Evolutionary conservation across 2,113 vertebrate genomes (phyloP).

Genomic region (Peromyscus polionotus): DNA sequence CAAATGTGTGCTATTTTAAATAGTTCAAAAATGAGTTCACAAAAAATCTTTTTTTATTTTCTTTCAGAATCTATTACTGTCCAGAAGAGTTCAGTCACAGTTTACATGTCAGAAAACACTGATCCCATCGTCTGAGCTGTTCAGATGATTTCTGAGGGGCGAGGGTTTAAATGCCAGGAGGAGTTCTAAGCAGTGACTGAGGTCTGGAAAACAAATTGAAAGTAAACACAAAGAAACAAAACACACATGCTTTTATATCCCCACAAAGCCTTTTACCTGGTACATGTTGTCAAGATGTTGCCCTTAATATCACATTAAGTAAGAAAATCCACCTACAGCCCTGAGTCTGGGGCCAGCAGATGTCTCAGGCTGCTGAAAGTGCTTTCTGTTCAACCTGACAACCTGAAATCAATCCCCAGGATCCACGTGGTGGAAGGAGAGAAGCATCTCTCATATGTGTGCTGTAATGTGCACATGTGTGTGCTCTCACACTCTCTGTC

Average conservation of each 20-base stretch:
- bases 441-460: background rate
- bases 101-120: background rate
- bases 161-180: background rate
- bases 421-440: background rate
- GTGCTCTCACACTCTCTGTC: background rate
- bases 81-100: background rate
- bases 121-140: background rate
- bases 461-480: background rate
- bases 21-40: background rate
- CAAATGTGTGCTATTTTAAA: background rate
- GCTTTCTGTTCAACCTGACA: too few relatives aligned
- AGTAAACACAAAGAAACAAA: background rate
- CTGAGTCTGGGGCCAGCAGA: background rate
- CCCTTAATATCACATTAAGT: background rate
- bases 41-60: background rate
- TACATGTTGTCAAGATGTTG: background rate
- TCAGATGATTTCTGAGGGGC: background rate
- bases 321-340: background rate
- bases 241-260: background rate
- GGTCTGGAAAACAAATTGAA: background rate
- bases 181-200: background rate
- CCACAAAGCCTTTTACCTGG: background rate
- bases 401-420: background rate
- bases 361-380: too few relatives aligned
- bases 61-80: constrained; percentile 8